phyloP scores from a whole-genome alignment of 2,888 invertebrate species.

The Cantharis rufa region DNA sequence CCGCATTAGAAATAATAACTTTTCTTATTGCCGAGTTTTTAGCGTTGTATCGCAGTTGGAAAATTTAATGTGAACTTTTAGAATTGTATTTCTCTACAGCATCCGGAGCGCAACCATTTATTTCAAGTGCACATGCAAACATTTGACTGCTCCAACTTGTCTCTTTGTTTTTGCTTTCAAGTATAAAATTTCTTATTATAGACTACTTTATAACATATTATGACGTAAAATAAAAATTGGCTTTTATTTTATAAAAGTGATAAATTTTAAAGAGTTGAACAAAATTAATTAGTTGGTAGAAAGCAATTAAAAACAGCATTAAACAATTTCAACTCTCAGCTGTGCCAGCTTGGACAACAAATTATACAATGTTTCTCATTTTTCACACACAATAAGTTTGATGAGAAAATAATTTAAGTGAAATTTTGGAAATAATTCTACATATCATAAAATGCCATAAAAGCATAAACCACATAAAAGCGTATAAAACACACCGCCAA shows the following conservation, averaged over 20 bases:
- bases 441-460: neutral
- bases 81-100: constrained; percentile 25
- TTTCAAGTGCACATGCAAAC: constrained; percentile 24
- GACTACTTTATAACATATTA: neutral
- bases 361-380: neutral
- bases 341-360: neutral
- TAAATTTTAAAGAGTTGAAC: neutral
- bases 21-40: neutral
- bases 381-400: neutral
- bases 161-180: constrained; percentile 2
- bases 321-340: neutral
- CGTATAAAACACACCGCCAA: neutral
- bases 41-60: neutral
- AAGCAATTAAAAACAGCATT: neutral
- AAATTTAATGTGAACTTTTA: constrained; percentile 17
- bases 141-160: constrained; percentile 20
- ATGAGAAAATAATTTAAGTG: neutral
- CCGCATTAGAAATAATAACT: neutral
- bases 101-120: constrained; percentile 21
- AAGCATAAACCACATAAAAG: neutral
- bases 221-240: neutral
- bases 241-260: neutral
- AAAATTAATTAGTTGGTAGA: neutral
- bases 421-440: neutral
- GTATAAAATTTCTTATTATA: neutral